These are phyloP conservation scores for Halichoerus grypus DNA, from an alignment of 2,113 vertebrate genomes.

Conservation along the genomic window DNA sequence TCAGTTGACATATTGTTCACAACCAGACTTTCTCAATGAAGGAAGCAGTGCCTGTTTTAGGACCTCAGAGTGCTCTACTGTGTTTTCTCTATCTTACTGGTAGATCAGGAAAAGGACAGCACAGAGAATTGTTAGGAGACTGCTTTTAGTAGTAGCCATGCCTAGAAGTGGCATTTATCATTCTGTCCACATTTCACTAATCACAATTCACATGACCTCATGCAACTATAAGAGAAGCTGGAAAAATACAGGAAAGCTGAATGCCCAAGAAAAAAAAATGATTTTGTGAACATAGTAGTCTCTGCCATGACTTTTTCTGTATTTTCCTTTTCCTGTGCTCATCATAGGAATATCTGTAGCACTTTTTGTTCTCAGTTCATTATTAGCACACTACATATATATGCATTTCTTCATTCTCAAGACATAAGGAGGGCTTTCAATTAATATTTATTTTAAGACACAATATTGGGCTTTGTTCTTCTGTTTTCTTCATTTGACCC, in stretches of 20 bases:
- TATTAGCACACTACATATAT: neutral
- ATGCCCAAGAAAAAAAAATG: neutral
- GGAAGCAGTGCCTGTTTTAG: too few species aligned
- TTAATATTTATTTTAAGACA: neutral
- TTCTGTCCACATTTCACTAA: neutral
- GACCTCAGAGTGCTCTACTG: neutral
- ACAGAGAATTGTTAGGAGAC: neutral
- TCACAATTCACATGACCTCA: neutral
- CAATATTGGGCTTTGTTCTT: neutral
- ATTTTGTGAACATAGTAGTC: neutral
- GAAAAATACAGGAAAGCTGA: neutral
- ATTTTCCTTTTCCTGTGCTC: neutral
- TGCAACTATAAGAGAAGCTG: neutral
- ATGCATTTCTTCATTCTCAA: neutral
- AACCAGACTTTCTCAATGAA: neutral
- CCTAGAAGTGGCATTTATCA: too few species aligned
- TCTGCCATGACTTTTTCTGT: neutral
- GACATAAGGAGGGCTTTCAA: neutral
- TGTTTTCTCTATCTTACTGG: neutral
- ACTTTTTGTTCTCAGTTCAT: neutral
- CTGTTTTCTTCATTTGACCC: neutral
- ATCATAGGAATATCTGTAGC: neutral
- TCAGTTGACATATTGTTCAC: neutral
- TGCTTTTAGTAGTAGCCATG: neutral
- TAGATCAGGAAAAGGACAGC: neutral